Evolutionary conservation across 2,797 vertebrate species (phyloP).

Genomic region (Danio tinwini): DNA sequence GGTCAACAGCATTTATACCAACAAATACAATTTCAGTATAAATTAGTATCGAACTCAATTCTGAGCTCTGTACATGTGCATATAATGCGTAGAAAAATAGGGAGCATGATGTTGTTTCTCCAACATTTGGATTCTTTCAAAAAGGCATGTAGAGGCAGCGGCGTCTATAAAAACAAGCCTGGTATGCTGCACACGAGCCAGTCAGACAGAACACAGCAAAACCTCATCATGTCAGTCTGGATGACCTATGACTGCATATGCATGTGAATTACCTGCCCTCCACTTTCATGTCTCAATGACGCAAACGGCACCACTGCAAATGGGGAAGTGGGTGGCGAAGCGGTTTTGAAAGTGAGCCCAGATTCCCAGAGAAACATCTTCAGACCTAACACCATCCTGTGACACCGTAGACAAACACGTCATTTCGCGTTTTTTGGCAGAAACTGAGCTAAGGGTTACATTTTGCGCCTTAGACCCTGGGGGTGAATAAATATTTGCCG

Average conservation of each 20-base stretch:
- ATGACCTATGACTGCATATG: slow-evolving; percentile 1
- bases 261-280: background rate
- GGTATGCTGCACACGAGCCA: slow-evolving; percentile 40
- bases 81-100: too few relatives aligned
- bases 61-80: too few relatives aligned
- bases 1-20: too few relatives aligned
- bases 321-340: background rate
- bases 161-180: slow-evolving; percentile 31
- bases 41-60: too few relatives aligned
- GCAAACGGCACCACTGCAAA: slow-evolving; percentile 3
- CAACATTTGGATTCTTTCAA: slow-evolving; percentile 2
- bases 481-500: slow-evolving; percentile 55
- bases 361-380: slow-evolving; percentile 10
- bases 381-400: slow-evolving; percentile 14
- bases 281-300: background rate
- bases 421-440: slow-evolving; percentile 42
- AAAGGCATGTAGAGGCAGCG: slow-evolving; percentile 49
- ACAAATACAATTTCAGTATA: too few relatives aligned
- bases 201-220: slow-evolving; percentile 3
- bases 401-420: slow-evolving; percentile 41
- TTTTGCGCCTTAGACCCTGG: slow-evolving; percentile 28
- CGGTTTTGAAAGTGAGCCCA: slow-evolving; percentile 9
- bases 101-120: background rate
- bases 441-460: slow-evolving; percentile 49
- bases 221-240: background rate